Base-by-base conservation (phyloP, 2,113 vertebrate species). In the Prinia subflava region DNA sequence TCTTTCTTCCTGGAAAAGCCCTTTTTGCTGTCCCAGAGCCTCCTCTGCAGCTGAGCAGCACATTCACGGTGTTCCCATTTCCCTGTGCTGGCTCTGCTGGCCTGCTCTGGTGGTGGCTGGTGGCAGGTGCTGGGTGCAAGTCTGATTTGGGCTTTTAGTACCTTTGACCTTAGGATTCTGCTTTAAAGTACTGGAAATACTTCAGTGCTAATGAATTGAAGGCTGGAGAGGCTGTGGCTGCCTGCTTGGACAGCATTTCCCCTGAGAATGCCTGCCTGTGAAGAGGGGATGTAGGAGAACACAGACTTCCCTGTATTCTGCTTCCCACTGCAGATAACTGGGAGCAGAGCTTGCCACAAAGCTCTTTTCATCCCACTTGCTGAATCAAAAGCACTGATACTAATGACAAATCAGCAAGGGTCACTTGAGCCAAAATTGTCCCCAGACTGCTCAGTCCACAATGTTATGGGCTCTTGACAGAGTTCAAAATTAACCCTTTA, bases 381-480 rank as follows among this genome's bases (percentile, higher is more conserved):
- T 97, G 93, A 94, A 96, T 94, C 88, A 93, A 93, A 96, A 97
- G 76, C 68, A 83, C 93, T 94, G 82, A 39, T 92, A 14, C 63
- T 91, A 89, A 74, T 68, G 89, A 53, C 82, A 95, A 70, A 92
- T 92, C 91, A 97, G 93, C 90, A 96, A 86, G 73, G 86, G 47
- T 73, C 64, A 57, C 37, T 86, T 46, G 81, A 85, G 78, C 74
- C 62, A 83, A 86, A 94, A 83, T 49, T 82, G 59, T 90, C 76
- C 82, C 79, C 59, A 70, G 75, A 46, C 76, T 80, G 74, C 68
- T 90, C 92, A 62, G 50, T 64, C 88, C 70, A 74, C 50, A 70
- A 11, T 44, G 65, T 63, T 65, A 18, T 37, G 64, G 52, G 41
- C 56, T 79, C 80, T 89, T 49, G 46, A 59, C 79, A 46, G 59